Base-by-base conservation (phyloP, 2,113 vertebrate species). In the Epinephelus cyanopodus region DNA sequence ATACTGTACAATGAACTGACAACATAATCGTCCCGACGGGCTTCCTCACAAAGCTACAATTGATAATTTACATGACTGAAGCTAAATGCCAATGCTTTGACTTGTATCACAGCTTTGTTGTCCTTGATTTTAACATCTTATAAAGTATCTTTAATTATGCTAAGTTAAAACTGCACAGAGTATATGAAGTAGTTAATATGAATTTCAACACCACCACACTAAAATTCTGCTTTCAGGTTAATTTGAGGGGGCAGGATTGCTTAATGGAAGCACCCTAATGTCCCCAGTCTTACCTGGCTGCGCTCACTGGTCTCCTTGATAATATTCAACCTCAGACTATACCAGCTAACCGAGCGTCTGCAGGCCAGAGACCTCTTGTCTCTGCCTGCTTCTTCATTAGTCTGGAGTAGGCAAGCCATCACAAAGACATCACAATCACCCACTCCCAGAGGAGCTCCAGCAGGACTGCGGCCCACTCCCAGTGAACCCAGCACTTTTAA, bases 261-360 rank as follows among this genome's bases (percentile, higher is more conserved):
- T 14, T 17, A 12, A 5, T 9, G 7, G 33, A 17, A 18, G 12
- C 70, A 2, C 10, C 45, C 8, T 47, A 5, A 29, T 6, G 63
- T 23, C 23, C 5, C 2, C 6, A 19, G n/a, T 53, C 86, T 77
- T 83, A 90, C 89, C 89, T 82, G 78, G 53, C 57, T 19, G 78
- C 21, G 17, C 66, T 82, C 84, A 17, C 19, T 60, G 15, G 45
- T 86, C 83, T 90, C 89, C 69, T 90, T 81, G 68, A 90, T 86
- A 39, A 93, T 75, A n/a, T 79, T 90, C 62, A 90, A 48, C 71
- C 86, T 87, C 1, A 87, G 56, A 50, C 84, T 60, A 25, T 80
- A 90, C 85, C 91, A 87, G 89, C 89, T 93, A 68, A 90, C 64
- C 1, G 85, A 89, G 2, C 79, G 74, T 39, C 92, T 85, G 72